Evolutionary conservation across 92 coral and sea anemone species (phyloP), one percentile per base, ranked within the genome.

Genomic region (Bergia puertoricense): DNA sequence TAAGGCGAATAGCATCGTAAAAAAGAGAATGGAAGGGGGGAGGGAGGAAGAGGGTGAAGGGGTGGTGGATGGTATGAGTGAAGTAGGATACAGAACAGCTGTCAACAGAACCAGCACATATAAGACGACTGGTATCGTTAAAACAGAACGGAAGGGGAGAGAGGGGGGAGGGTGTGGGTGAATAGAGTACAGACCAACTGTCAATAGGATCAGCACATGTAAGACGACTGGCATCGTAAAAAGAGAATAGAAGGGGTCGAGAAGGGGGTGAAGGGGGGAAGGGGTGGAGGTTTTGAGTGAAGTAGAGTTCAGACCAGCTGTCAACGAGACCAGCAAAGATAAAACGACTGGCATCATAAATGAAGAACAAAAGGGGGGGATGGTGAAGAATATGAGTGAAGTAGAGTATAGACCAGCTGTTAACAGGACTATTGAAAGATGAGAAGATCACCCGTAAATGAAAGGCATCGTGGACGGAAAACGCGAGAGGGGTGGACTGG

Each of bases 1-100:
- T 30, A 30, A 30, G 30, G 30, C 30, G 30, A 30, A 30, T 30
- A 30, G 30, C 30, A 30, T 30, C 30, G 30, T 30, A 30, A 30
- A 30, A 30, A 30, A 30, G 30, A 30, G 30, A 30, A 30, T 30
- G 30, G 30, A 30, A 30, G 30, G 30, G 30, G 30, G 30, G 30
- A 30, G 30, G 30, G 30, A 30, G 30, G 30, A 30, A 30, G 30
- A 30, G 30, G 30, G 30, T 30, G 30, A 30, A 30, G 30, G 30
- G 30, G 30, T 30, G 30, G 30, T 30, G 30, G 30, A 30, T 30
- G 30, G 30, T 30, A 30, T 30, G 30, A 30, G 30, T 30, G 30
- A 30, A 30, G 30, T 30, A 30, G 30, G 30, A 30, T 30, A 30
- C 50, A 96, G 88, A 16, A 95, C 96, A 23, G 98, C 99, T 94